Conservation (phyloP, 2,888 invertebrate genomes). For the Drosophila phalerata region DNA sequence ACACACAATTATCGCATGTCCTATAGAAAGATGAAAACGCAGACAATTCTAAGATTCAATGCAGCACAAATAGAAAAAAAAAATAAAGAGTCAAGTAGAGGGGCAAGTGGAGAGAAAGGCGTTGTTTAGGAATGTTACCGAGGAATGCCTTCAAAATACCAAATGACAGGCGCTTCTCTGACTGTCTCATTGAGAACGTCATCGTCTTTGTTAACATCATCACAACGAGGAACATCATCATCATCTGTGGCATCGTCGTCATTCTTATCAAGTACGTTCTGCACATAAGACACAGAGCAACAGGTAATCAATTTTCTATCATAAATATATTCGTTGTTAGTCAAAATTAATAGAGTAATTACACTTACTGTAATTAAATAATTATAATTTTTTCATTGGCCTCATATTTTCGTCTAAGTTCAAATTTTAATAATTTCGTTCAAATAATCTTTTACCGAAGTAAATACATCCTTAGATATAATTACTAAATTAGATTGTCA, state of each 20-base stretch:
- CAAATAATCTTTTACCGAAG: no score
- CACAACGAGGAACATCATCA: slow-evolving; percentile 22
- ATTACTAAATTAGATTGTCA: no score
- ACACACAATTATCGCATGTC: slow-evolving; percentile 43
- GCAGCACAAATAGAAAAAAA: slow-evolving; percentile 47
- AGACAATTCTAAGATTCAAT: slow-evolving; percentile 60
- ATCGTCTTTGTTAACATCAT: slow-evolving; percentile 37
- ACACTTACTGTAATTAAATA: no score
- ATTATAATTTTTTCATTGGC: no score
- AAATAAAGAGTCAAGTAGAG: slow-evolving; percentile 16
- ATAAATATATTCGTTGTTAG: neutral
- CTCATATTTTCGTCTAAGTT: no score
- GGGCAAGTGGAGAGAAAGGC: slow-evolving; percentile 5
- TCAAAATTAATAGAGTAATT: neutral
- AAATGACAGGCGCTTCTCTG: slow-evolving; percentile 51
- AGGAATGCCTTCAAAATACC: slow-evolving; percentile 74
- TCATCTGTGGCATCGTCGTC: slow-evolving; percentile 50
- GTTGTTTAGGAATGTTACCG: slow-evolving; percentile 61
- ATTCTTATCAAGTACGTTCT: slow-evolving; percentile 67
- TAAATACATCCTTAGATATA: no score
- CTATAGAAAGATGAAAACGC: slow-evolving; percentile 44
- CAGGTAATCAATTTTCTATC: slow-evolving; percentile 19
- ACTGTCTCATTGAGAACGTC: slow-evolving; percentile 55
- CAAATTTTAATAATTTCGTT: no score
- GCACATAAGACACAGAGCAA: slow-evolving; percentile 46